A percentile compares a stretch with the other conserved stretches of the same genome.
Evolutionary conservation across 2,113 vertebrate genomes (phyloP).

Genomic region (Oreochromis niloticus): DNA sequence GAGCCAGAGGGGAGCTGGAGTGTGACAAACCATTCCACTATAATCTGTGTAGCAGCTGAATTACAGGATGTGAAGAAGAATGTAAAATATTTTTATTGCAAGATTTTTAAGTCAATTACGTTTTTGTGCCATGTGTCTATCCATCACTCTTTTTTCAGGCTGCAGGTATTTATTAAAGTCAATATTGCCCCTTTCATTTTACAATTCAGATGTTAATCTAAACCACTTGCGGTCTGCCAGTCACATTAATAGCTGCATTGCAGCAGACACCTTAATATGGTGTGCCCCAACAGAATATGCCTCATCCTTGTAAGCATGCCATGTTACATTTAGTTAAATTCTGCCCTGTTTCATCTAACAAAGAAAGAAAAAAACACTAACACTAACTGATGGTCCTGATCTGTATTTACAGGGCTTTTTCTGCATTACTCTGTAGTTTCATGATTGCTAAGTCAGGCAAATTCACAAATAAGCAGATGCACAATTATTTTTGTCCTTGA

Average conservation of each 20-base stretch:
- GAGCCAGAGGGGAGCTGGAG: not conserved
- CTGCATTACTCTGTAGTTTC: not conserved
- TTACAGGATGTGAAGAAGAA: not conserved
- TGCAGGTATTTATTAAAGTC: not conserved
- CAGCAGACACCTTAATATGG: not conserved
- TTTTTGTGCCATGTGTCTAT: not conserved
- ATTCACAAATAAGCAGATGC: not conserved
- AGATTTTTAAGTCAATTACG: not conserved
- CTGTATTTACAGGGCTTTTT: not conserved
- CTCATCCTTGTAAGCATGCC: not conserved
- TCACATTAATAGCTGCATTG: not conserved
- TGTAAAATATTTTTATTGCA: not conserved
- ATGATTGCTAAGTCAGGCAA: not conserved
- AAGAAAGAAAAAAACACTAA: not conserved
- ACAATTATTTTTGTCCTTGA: rapidly evolving
- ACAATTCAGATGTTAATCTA: not conserved
- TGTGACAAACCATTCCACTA: not conserved
- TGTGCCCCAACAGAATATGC: not conserved
- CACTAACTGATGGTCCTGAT: not conserved
- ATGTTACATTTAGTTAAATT: rapidly evolving
- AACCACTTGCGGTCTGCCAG: not conserved
- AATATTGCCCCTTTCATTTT: not conserved
- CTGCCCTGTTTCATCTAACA: not conserved
- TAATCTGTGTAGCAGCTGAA: not conserved
- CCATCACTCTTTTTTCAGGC: not conserved